A percentile compares a stretch with the other conserved stretches of the same genome.
phyloP scores from a whole-genome alignment of 2,113 vertebrate genomes.

The Tyto alba region DNA sequence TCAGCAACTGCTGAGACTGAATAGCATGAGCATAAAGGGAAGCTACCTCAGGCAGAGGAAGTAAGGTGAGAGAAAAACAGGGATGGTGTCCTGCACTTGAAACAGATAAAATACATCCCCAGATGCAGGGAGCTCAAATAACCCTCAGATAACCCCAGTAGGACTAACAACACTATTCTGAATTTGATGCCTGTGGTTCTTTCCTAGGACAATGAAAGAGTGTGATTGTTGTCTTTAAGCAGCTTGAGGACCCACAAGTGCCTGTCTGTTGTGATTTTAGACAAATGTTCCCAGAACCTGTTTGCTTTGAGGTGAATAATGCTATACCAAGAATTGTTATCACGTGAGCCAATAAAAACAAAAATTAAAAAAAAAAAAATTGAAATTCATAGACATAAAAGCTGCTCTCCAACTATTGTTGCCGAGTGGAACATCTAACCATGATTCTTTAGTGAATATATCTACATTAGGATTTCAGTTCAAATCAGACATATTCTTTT shows the following conservation, averaged over 20 bases:
- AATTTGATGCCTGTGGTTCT: not conserved
- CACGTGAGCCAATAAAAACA: not conserved
- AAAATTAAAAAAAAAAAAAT: not conserved
- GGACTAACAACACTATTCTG: not conserved
- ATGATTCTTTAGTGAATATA: not conserved
- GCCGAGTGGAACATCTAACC: not conserved
- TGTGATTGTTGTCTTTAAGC: not conserved
- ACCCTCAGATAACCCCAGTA: rapidly evolving
- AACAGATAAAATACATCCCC: not conserved
- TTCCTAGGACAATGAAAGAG: not conserved
- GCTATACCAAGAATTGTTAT: not conserved
- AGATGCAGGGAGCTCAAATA: not conserved
- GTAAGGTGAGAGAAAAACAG: not conserved
- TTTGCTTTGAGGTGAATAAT: not conserved
- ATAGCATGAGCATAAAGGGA: not conserved
- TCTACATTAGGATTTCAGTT: not conserved
- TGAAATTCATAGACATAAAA: not conserved
- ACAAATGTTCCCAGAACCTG: not conserved
- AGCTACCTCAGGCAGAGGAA: not conserved
- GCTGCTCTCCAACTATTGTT: not conserved
- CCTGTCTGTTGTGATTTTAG: not conserved
- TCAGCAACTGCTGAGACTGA: not conserved
- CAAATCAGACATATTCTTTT: not conserved
- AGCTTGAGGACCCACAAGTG: not conserved
- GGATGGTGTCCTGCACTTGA: not conserved